Conservation (phyloP, 2,797 vertebrate genomes). For the Anomalospiza imberbis region DNA sequence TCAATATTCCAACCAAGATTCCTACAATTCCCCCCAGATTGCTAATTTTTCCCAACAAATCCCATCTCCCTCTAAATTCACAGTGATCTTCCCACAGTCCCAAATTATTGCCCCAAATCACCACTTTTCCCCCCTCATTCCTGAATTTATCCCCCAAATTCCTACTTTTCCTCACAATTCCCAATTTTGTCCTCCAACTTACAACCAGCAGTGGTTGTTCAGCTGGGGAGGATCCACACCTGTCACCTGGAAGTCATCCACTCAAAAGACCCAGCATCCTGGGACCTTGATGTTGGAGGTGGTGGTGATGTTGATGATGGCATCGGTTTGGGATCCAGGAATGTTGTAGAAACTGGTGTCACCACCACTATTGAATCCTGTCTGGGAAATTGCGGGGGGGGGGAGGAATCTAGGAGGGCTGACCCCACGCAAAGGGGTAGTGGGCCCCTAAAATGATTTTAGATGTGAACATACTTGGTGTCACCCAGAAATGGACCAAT, state of each 20-base stretch:
- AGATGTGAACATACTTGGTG: neutral
- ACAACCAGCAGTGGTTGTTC: neutral
- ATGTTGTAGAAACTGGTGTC: constrained; percentile 46
- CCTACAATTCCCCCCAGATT: too few relatives aligned
- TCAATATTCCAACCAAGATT: neutral
- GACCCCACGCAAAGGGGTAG: accelerated
- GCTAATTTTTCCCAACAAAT: neutral
- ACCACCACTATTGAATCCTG: constrained; percentile 23
- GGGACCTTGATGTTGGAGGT: constrained; percentile 2
- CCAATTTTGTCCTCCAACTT: neutral
- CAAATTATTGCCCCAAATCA: neutral
- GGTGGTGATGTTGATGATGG: constrained; percentile 15
- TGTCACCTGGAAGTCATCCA: neutral
- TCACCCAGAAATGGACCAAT: neutral
- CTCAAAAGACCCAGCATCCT: constrained; percentile 4
- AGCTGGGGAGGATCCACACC: neutral
- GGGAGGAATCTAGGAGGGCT: too few relatives aligned
- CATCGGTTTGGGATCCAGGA: constrained; percentile 49
- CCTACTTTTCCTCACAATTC: neutral
- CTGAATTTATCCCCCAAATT: neutral
- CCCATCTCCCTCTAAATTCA: neutral
- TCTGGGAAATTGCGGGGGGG: neutral
- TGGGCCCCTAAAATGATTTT: neutral
- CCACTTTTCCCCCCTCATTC: too few relatives aligned
- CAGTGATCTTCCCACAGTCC: neutral